Percentiles rank a stretch among this genome's conserved stretches.
phyloP scores from a whole-genome alignment of 2,888 invertebrate genomes.

The Rutpela maculata region DNA sequence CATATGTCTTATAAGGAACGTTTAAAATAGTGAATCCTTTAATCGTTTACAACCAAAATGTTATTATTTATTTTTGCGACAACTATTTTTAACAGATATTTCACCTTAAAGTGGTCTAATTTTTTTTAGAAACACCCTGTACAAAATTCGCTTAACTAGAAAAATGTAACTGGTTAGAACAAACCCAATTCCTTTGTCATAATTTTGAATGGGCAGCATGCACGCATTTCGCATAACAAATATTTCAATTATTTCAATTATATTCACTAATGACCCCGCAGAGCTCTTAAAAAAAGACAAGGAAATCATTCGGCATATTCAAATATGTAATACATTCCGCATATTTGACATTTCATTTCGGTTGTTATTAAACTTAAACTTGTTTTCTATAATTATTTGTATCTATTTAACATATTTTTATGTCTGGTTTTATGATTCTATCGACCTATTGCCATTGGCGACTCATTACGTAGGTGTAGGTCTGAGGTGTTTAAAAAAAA shows the following conservation, averaged over 20 bases:
- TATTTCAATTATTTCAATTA: conserved; percentile 7
- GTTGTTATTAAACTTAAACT: conserved; percentile 24
- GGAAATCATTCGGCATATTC: neutral
- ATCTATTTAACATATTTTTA: conserved; percentile 23
- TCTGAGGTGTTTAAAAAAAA: neutral
- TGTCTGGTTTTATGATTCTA: conserved; percentile 7
- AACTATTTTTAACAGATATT: too few species aligned
- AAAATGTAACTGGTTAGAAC: neutral
- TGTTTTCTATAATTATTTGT: conserved; percentile 24
- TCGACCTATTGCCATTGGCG: conserved; percentile 20
- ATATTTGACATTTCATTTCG: conserved; percentile 9
- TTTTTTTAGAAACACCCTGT: neutral
- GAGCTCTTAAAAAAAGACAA: neutral
- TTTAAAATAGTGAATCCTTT: too few species aligned
- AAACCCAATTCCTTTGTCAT: neutral
- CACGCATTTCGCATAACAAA: neutral
- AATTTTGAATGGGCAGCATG: neutral
- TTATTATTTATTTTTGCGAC: too few species aligned
- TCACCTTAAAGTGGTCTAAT: too few species aligned
- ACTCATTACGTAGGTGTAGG: conserved; percentile 12
- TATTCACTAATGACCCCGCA: neutral
- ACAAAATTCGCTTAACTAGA: too few species aligned
- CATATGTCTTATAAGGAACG: too few species aligned
- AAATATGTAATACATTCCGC: conserved; percentile 20
- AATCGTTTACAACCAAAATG: too few species aligned